phyloP scores from a whole-genome alignment of 2,797 vertebrate species.

The Bucorvus abyssinicus region DNA sequence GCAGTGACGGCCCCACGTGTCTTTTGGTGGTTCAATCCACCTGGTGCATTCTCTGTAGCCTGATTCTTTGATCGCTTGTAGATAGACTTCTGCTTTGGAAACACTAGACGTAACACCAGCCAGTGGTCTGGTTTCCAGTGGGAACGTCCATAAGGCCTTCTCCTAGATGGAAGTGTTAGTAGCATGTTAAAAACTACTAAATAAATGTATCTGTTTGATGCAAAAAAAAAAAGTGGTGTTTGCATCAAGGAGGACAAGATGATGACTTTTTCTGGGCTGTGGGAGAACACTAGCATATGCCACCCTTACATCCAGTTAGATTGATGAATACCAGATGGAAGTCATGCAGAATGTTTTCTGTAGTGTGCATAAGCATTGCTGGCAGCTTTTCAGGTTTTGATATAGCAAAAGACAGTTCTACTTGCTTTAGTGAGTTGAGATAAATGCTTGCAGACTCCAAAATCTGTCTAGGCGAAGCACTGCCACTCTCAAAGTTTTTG shows the following conservation, averaged over 20 bases:
- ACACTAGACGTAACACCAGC: not conserved
- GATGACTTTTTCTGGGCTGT: slow-evolving; percentile 45
- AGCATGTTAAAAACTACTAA: not conserved
- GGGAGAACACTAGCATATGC: slow-evolving; percentile 57
- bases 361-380: slow-evolving; percentile 66
- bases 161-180: not conserved
- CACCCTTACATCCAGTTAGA: slow-evolving; percentile 65
- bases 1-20: not conserved
- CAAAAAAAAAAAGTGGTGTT: not conserved
- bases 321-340: slow-evolving; percentile 81
- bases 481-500: not conserved
- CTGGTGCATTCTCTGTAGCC: not conserved
- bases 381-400: slow-evolving; percentile 59
- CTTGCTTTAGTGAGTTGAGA: slow-evolving; percentile 48
- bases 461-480: not conserved
- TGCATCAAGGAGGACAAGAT: slow-evolving; percentile 5
- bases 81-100: not conserved
- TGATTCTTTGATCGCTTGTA: not conserved
- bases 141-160: not conserved
- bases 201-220: not conserved
- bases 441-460: slow-evolving; percentile 51
- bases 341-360: slow-evolving; percentile 66
- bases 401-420: slow-evolving; percentile 46
- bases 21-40: not conserved
- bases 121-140: not conserved